Percentiles rank a stretch among this genome's conserved stretches.
phyloP scores from a whole-genome alignment of 2,888 invertebrate species.

The Catonia carolina region DNA sequence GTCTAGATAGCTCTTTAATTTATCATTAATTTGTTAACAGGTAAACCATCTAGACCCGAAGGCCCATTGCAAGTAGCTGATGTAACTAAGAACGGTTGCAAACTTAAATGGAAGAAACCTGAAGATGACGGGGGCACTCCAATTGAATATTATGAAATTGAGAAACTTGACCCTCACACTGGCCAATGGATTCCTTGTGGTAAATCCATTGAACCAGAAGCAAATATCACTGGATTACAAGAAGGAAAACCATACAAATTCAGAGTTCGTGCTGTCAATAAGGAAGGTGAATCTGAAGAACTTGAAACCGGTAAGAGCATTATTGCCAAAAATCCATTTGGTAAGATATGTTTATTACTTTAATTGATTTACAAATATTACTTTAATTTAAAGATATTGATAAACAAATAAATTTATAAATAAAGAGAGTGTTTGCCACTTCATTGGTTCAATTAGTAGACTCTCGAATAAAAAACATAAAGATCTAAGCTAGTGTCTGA shows the following conservation, averaged over 20 bases:
- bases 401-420: too few species aligned
- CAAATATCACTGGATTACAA: conserved; percentile 73
- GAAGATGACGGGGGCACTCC: conserved; percentile 94
- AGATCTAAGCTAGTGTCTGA: too few species aligned
- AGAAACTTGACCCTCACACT: conserved; percentile 86
- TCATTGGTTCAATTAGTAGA: too few species aligned
- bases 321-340: conserved; percentile 98
- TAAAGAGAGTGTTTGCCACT: too few species aligned
- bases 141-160: conserved; percentile 91
- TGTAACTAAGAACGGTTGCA: conserved; percentile 86
- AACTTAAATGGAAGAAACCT: conserved; percentile 87
- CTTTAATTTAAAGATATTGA: too few species aligned
- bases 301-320: conserved; percentile 89
- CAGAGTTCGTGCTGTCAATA: conserved; percentile 95
- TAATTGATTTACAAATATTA: too few species aligned
- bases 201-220: conserved; percentile 77
- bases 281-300: conserved; percentile 96
- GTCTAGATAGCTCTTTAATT: not conserved
- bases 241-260: conserved; percentile 98
- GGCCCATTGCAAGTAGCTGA: conserved; percentile 85
- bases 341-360: conserved; percentile 46
- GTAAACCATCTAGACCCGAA: conserved; percentile 45
- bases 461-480: too few species aligned
- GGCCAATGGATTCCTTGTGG: conserved; percentile 92
- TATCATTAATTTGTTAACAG: conserved; percentile 27